Percentiles rank a stretch among this genome's conserved stretches.
These are phyloP conservation scores for Amphipyra berbera DNA, from an alignment of 2,888 invertebrate species.

Conservation along the genomic window DNA sequence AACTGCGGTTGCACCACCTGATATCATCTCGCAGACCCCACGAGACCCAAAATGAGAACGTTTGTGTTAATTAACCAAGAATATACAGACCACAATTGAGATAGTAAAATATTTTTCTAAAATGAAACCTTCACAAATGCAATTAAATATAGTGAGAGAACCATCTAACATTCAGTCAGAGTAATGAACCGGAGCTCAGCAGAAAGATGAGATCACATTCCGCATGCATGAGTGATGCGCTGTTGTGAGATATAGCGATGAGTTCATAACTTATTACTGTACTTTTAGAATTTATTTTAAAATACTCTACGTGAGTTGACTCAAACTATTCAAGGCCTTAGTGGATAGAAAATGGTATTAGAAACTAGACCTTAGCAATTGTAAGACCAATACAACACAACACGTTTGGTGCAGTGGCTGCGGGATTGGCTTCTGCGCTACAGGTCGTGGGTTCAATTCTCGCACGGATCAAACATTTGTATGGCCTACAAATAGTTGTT, in stretches of 20 bases:
- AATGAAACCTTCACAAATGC: background rate
- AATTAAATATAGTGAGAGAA: constrained; percentile 28
- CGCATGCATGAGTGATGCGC: constrained; percentile 42
- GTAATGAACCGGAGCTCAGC: constrained; percentile 24
- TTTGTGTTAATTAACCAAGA: background rate
- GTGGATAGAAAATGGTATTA: no score
- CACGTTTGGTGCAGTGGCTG: no score
- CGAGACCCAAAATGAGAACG: background rate
- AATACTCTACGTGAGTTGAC: constrained; percentile 8
- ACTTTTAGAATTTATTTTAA: constrained; percentile 38
- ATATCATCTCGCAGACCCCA: background rate
- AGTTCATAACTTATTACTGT: constrained; percentile 42
- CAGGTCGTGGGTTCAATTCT: no score
- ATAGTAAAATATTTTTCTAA: constrained; percentile 12
- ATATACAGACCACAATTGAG: background rate
- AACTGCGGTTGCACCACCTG: background rate
- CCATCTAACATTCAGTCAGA: constrained; percentile 41
- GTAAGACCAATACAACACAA: no score
- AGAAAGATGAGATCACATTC: constrained; percentile 19
- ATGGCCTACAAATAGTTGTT: no score
- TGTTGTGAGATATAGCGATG: constrained; percentile 36
- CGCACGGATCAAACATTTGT: no score
- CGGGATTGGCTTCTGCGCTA: no score
- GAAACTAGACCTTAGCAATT: no score
- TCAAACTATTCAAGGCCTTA: background rate